phyloP scores from a whole-genome alignment of 2,888 invertebrate species.

The Criorhina ranunculi region DNA sequence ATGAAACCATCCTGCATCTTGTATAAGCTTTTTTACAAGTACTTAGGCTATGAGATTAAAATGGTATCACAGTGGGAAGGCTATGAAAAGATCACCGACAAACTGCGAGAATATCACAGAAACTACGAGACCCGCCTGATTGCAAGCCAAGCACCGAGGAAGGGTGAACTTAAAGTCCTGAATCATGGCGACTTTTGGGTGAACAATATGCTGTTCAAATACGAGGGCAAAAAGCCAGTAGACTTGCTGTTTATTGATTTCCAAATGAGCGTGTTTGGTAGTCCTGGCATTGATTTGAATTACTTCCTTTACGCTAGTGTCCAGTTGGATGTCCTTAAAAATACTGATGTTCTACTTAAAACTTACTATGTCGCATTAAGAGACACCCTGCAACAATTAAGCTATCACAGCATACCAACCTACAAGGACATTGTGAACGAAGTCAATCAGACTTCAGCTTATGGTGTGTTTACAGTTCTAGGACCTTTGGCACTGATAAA shows the following conservation, averaged over 20 bases:
- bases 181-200: conserved; percentile 86
- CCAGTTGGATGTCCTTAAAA: conserved; percentile 79
- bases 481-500: conserved; percentile 80
- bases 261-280: conserved; percentile 82
- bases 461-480: conserved; percentile 80
- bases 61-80: conserved; percentile 82
- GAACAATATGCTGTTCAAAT: conserved; percentile 85
- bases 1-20: conserved; percentile 15
- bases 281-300: conserved; percentile 83
- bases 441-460: conserved; percentile 79
- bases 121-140: conserved; percentile 78
- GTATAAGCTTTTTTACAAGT: conserved; percentile 56
- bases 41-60: conserved; percentile 79
- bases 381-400: conserved; percentile 78
- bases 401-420: conserved; percentile 78
- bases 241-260: conserved; percentile 82
- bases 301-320: conserved; percentile 83
- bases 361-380: conserved; percentile 80
- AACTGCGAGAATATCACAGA: conserved; percentile 80
- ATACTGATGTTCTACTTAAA: conserved; percentile 79
- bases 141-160: conserved; percentile 60
- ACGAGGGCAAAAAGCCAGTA: conserved; percentile 79
- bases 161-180: conserved; percentile 82
- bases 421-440: conserved; percentile 79
- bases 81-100: conserved; percentile 82